These are phyloP conservation scores for Timema cristinae DNA, from an alignment of 2,888 invertebrate species.

Conservation along the genomic window DNA sequence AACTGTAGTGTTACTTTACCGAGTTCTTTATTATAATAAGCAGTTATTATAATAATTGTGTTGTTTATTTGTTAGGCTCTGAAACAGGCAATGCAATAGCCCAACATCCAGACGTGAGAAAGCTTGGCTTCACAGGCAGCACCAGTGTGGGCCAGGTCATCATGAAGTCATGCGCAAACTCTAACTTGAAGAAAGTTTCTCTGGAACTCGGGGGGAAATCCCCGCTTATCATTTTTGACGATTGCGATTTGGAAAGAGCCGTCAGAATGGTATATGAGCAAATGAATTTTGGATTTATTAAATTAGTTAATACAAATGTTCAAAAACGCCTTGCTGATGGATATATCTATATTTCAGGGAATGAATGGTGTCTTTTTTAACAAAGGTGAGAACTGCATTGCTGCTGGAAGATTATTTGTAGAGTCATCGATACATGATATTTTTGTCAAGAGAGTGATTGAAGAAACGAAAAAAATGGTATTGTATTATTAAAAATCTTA, in stretches of 20 bases:
- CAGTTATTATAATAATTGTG: too few relatives aligned
- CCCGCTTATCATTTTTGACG: constrained; percentile 88
- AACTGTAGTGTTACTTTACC: background rate
- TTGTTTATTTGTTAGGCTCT: constrained; percentile 50
- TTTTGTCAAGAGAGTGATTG: constrained; percentile 70
- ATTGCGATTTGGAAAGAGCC: constrained; percentile 91
- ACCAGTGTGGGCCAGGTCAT: constrained; percentile 88
- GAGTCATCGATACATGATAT: constrained; percentile 89
- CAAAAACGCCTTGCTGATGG: background rate
- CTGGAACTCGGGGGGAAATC: constrained; percentile 95
- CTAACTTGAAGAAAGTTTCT: constrained; percentile 92
- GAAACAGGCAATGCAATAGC: constrained; percentile 83
- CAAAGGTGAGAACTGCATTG: constrained; percentile 98
- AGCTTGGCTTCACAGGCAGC: constrained; percentile 95
- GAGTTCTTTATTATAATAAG: too few relatives aligned
- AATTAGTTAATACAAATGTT: background rate
- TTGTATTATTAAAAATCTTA: constrained; percentile 39
- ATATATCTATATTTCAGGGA: constrained; percentile 54
- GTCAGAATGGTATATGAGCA: constrained; percentile 63
- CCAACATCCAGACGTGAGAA: constrained; percentile 78
- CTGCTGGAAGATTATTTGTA: constrained; percentile 90
- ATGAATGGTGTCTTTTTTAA: constrained; percentile 96
- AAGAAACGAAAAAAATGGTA: constrained; percentile 68
- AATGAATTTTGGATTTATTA: constrained; percentile 36
- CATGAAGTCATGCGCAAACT: constrained; percentile 84